Evolutionary conservation across 2,888 invertebrate genomes (phyloP).

Genomic region (Melanophora roralis): DNA sequence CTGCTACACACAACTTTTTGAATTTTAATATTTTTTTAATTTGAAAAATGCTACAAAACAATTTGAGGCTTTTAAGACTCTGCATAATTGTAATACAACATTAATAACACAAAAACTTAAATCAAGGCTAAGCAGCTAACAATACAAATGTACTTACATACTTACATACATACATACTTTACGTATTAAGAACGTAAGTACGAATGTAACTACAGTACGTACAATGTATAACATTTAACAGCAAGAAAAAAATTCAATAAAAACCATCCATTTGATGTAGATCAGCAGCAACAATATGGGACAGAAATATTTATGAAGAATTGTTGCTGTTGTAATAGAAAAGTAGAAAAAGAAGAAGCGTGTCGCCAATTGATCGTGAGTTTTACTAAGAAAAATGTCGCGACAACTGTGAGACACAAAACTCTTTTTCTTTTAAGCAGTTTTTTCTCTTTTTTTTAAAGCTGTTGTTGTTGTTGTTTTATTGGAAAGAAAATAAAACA

Average conservation of each 20-base stretch:
- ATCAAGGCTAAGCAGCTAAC: conserved; percentile 35
- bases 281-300: conserved; percentile 34
- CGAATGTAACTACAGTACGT: background rate
- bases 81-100: background rate
- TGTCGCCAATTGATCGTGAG: conserved; percentile 77
- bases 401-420: conserved; percentile 69
- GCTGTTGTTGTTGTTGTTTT: background rate
- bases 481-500: conserved; percentile 21
- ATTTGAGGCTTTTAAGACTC: background rate
- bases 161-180: too few relatives aligned
- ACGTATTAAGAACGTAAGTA: background rate
- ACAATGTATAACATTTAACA: conserved; percentile 9
- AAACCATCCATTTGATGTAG: conserved; percentile 48
- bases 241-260: conserved; percentile 12
- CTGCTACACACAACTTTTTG: background rate
- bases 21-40: background rate
- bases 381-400: conserved; percentile 76
- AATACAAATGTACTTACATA: background rate
- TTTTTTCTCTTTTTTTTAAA: background rate
- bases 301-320: background rate
- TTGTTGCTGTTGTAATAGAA: conserved; percentile 15
- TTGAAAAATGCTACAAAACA: background rate
- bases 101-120: conserved; percentile 6
- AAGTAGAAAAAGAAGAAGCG: conserved; percentile 69
- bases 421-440: conserved; percentile 42